phyloP scores from a whole-genome alignment of 2,797 vertebrate genomes.

The Harpagifer antarcticus region DNA sequence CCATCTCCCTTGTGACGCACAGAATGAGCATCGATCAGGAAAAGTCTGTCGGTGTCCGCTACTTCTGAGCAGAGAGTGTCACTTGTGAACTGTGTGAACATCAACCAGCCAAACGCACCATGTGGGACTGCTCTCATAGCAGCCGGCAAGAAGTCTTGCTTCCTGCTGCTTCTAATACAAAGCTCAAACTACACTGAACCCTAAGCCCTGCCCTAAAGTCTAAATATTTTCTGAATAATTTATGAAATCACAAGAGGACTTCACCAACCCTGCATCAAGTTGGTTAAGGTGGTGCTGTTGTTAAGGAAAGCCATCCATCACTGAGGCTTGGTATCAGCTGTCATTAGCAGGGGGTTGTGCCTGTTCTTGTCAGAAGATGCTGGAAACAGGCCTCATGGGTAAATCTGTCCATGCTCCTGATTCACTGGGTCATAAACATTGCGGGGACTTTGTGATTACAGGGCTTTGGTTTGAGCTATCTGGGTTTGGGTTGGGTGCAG shows the following conservation, averaged over 20 bases:
- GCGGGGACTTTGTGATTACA: slow-evolving; percentile 80
- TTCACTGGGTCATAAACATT: slow-evolving; percentile 79
- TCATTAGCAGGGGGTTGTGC: slow-evolving; percentile 69
- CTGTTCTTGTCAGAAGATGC: slow-evolving; percentile 77
- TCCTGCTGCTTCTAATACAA: slow-evolving; percentile 25
- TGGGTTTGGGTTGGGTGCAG: slow-evolving; percentile 62
- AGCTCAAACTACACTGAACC: slow-evolving; percentile 6
- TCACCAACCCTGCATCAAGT: slow-evolving; percentile 35
- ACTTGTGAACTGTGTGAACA: slow-evolving; percentile 64
- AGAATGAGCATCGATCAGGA: slow-evolving; percentile 70
- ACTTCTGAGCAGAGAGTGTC: slow-evolving; percentile 60
- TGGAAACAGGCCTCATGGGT: slow-evolving; percentile 74
- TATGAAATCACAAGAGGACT: slow-evolving; percentile 37
- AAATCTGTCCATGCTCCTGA: slow-evolving; percentile 80
- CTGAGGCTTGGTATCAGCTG: slow-evolving; percentile 54
- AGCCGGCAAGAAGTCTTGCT: slow-evolving; percentile 56
- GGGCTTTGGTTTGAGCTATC: slow-evolving; percentile 57
- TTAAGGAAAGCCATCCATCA: slow-evolving; percentile 67
- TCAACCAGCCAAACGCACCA: slow-evolving; percentile 55
- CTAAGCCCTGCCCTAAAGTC: slow-evolving; percentile 9
- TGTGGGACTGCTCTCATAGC: slow-evolving; percentile 58
- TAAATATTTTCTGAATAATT: slow-evolving; percentile 52
- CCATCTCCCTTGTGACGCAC: slow-evolving; percentile 57
- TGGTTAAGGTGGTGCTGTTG: slow-evolving; percentile 39
- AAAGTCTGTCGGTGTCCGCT: slow-evolving; percentile 62